These are phyloP conservation scores for Ascidia mentula DNA, from an alignment of 23 tunicate genomes.

Conservation along the genomic window DNA sequence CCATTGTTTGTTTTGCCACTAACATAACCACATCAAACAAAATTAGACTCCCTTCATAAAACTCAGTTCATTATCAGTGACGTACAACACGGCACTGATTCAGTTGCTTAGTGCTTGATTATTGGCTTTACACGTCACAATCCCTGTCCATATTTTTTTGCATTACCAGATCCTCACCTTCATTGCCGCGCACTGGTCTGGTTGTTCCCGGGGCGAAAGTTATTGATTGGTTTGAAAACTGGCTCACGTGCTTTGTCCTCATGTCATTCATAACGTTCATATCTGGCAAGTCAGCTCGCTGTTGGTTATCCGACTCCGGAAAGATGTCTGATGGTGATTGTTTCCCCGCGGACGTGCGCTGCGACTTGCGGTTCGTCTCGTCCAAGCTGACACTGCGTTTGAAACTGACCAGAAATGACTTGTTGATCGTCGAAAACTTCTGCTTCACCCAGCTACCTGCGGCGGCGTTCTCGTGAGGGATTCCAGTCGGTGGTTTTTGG, in stretches of 20 bases:
- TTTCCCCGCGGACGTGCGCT: background rate
- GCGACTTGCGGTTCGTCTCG: background rate
- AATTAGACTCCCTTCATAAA: no score
- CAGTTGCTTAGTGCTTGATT: no score
- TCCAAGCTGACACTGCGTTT: background rate
- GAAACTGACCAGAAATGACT: background rate
- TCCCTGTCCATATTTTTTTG: no score
- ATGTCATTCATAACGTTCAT: background rate
- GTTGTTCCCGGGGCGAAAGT: background rate
- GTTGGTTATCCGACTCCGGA: background rate
- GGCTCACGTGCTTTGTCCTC: background rate
- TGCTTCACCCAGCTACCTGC: conserved; percentile 2
- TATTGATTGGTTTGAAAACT: background rate
- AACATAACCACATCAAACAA: no score
- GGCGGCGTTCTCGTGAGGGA: background rate
- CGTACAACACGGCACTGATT: no score
- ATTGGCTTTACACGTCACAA: no score
- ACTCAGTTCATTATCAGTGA: no score
- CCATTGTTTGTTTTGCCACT: no score
- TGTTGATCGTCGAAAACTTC: background rate
- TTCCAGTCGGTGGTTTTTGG: background rate
- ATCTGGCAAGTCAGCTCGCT: no score
- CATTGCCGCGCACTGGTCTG: background rate
- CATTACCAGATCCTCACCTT: background rate
- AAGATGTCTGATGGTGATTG: background rate